phyloP scores from a whole-genome alignment of 2,888 invertebrate genomes.

The Neoascia interrupta region DNA sequence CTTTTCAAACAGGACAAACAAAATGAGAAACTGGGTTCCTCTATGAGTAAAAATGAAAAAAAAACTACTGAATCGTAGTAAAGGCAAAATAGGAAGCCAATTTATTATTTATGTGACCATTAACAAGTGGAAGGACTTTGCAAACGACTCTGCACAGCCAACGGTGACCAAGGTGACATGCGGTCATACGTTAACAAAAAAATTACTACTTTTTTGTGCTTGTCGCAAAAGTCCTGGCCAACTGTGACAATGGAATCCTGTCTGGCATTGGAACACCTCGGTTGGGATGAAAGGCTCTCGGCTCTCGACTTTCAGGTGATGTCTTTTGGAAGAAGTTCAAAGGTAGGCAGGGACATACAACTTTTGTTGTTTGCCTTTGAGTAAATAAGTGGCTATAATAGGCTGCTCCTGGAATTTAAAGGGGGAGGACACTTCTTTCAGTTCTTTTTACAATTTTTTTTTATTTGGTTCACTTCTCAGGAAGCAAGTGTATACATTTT shows the following conservation, averaged over 20 bases:
- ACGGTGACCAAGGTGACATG: constrained; percentile 45
- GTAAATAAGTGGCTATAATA: constrained; percentile 54
- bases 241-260: constrained; percentile 41
- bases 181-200: constrained; percentile 33
- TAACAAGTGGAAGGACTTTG: constrained; percentile 62
- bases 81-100: constrained; percentile 35
- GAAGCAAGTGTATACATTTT: constrained; percentile 31
- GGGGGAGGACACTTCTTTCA: constrained; percentile 6
- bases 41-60: constrained; percentile 10
- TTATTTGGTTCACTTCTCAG: constrained; percentile 11
- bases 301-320: too few species aligned
- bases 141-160: constrained; percentile 15
- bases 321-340: constrained; percentile 46
- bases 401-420: constrained; percentile 38
- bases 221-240: constrained; percentile 12
- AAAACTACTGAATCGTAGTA: constrained; percentile 10
- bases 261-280: constrained; percentile 52
- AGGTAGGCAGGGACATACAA: not conserved
- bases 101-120: constrained; percentile 65
- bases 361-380: constrained; percentile 24
- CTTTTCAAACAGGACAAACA: constrained; percentile 4
- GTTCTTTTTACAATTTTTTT: not conserved
- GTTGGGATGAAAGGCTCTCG: constrained; percentile 24
- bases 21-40: constrained; percentile 23
- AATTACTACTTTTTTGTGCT: not conserved